Evolutionary conservation across 2,113 vertebrate species (phyloP), one percentile per base, ranked within the genome.

Genomic region (Holacanthus passer): DNA sequence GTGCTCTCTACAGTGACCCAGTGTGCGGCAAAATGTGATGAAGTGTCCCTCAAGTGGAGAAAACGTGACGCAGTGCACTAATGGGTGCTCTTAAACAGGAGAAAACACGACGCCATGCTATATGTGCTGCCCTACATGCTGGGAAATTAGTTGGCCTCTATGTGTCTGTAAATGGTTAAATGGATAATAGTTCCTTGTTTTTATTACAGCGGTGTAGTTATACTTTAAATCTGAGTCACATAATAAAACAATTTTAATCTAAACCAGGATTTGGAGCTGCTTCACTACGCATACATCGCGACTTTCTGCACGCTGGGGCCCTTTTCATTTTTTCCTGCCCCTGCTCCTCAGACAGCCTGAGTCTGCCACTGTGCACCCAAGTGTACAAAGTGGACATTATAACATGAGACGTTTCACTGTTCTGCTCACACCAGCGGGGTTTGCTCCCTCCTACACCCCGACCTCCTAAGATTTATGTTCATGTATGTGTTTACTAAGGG

Each of bases 361-460:
- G 19, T 48, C 47, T 20, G 19, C 11, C 11, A n/a, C 20, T 52
- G 48, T n/a, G 22, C 50, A 53, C 20, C 7, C 22, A 29, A n/a
- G 5, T 62, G 35, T 20, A 11, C 22, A n/a, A 4, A 1, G 6
- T 16, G 1, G 32, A 62, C 20, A 37, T 14, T 62, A 3, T 11
- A 20, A 56, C 50, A 24, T 45, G 27, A 41, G 19, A 76, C 35
- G 22, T n/a, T 17, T 29, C 8, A 17, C 48, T 32, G 45, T 63
- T 7, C 22, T 7, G 1, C 59, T 22, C n/a, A 37, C 13, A 31
- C 2, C 29, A 27, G 10, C 10, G 0, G 22, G 0, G 0, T n/a
- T 24, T 17, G 59, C 59, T 50, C 9, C n/a, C n/a, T 27, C 45
- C n/a, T 3, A 14, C 11, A 17, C 17, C 48, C 47, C 24, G 55